phyloP scores from a whole-genome alignment of 1,140 invertebrate species.

The Drosophila subpulchrella region DNA sequence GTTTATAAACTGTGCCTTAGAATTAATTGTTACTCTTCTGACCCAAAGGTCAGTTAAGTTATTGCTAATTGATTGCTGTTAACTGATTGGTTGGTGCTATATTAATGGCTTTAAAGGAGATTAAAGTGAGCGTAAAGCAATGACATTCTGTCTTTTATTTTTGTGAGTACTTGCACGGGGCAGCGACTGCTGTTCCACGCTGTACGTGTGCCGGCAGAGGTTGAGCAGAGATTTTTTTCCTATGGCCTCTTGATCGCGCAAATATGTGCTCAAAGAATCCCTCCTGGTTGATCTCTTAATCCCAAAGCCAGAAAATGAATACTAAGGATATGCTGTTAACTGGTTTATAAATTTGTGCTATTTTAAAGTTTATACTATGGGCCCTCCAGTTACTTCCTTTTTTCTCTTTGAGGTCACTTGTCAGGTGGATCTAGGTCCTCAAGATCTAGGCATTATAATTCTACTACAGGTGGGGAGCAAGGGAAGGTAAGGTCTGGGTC shows the following conservation, averaged over 20 bases:
- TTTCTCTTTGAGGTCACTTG: slow-evolving; percentile 16
- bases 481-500: not conserved
- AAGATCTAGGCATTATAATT: slow-evolving; percentile 5
- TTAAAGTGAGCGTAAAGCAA: not conserved
- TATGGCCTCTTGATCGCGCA: no score
- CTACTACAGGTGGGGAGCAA: slow-evolving; percentile 6
- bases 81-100: slow-evolving; percentile 25
- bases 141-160: no score
- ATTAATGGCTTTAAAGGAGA: not conserved
- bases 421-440: slow-evolving; percentile 11
- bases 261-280: no score
- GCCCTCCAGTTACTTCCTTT: not conserved
- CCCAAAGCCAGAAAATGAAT: not conserved
- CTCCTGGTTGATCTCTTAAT: not conserved
- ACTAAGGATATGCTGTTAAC: not conserved
- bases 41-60: not conserved
- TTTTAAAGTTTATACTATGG: not conserved
- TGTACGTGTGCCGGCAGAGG: no score
- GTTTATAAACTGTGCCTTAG: not conserved
- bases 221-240: no score
- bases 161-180: no score
- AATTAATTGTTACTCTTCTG: not conserved
- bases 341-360: not conserved
- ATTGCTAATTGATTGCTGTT: slow-evolving; percentile 23
- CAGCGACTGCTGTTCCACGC: no score